Evolutionary conservation across 2,888 invertebrate species (phyloP).

Genomic region (Xylota sylvarum): DNA sequence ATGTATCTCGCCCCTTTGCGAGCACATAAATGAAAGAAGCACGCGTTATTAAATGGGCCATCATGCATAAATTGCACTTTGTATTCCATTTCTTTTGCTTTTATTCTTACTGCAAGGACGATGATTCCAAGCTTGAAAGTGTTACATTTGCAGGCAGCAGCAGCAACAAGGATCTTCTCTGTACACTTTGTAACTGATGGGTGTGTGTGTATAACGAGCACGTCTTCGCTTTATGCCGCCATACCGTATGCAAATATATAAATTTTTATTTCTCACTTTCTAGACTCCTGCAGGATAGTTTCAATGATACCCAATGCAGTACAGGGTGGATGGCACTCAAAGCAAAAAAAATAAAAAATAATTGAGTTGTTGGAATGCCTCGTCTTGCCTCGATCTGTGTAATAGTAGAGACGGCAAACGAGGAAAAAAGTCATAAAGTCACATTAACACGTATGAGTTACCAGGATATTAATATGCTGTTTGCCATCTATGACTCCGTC

Average conservation of each 20-base stretch:
- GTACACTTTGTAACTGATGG: constrained; percentile 2
- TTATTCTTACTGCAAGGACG: constrained; percentile 63
- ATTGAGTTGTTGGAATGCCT: constrained; percentile 74
- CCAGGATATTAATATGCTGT: constrained; percentile 76
- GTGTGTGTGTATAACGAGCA: constrained; percentile 46
- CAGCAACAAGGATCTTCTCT: constrained; percentile 36
- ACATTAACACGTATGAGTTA: constrained; percentile 79
- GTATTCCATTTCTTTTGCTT: constrained; percentile 61
- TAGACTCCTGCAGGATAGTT: constrained; percentile 56
- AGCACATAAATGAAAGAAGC: constrained; percentile 71
- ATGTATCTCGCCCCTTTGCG: constrained; percentile 36
- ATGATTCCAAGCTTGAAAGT: constrained; percentile 58
- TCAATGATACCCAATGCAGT: constrained; percentile 52
- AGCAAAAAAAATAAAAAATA: constrained; percentile 45
- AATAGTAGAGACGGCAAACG: constrained; percentile 7
- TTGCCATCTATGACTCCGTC: constrained; percentile 46
- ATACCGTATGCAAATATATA: constrained; percentile 70
- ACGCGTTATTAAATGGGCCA: constrained; percentile 78
- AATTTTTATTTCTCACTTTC: constrained; percentile 66
- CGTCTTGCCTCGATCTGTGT: constrained; percentile 46
- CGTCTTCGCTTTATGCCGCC: constrained; percentile 63
- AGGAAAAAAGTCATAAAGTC: constrained; percentile 78
- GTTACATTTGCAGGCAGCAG: constrained; percentile 66
- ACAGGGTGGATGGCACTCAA: constrained; percentile 25
- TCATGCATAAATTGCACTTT: constrained; percentile 79